Conservation (phyloP, 1,140 invertebrate species). For the Drosophila azteca region DNA sequence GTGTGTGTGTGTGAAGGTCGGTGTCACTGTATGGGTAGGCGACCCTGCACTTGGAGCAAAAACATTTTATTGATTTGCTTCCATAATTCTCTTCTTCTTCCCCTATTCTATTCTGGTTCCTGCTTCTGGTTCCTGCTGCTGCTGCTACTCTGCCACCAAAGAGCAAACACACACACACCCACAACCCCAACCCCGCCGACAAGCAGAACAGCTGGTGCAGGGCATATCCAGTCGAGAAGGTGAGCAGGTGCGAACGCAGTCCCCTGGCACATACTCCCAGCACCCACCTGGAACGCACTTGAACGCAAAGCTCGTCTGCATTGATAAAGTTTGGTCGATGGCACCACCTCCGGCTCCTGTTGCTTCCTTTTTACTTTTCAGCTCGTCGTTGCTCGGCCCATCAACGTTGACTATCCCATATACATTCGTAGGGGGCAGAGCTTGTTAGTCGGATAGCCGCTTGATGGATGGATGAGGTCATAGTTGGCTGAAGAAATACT, state of each 20-base stretch:
- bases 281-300: conserved; percentile 2
- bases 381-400: conserved; percentile 21
- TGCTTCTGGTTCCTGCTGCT: conserved; percentile 18
- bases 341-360: conserved; percentile 17
- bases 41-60: conserved; percentile 74
- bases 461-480: conserved; percentile 49
- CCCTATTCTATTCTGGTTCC: conserved; percentile 17
- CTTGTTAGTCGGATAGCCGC: conserved; percentile 39
- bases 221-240: not conserved
- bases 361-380: conserved; percentile 19
- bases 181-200: too few relatives aligned
- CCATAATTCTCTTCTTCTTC: conserved; percentile 14
- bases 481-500: conserved; percentile 7
- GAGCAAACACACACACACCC: conserved; percentile 7
- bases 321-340: conserved; percentile 59
- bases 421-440: conserved; percentile 13
- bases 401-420: conserved; percentile 43
- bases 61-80: conserved; percentile 70
- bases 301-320: conserved; percentile 7
- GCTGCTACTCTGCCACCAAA: not conserved
- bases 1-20: conserved; percentile 16
- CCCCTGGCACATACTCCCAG: conserved; percentile 2
- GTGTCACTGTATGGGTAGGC: conserved; percentile 17
- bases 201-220: conserved; percentile 23
- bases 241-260: not conserved